Conservation (phyloP, 2,888 invertebrate species). For the Hipparchia sbordonii region DNA sequence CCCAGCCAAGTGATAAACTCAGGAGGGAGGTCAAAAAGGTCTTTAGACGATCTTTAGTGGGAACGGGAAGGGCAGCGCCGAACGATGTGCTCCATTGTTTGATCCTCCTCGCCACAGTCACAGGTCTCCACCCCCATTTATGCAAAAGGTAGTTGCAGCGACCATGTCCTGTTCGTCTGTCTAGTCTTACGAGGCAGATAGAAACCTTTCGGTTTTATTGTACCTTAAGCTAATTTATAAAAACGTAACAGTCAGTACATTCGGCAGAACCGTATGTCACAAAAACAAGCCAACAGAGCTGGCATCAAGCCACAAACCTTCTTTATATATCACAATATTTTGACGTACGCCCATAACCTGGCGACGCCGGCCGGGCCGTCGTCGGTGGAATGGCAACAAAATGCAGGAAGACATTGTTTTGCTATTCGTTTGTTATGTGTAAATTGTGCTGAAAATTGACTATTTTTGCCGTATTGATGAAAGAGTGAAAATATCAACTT, state of each 20-base stretch:
- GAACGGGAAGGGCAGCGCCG: too few relatives aligned
- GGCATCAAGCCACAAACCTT: slow-evolving; percentile 69
- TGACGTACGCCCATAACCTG: slow-evolving; percentile 63
- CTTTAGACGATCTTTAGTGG: too few relatives aligned
- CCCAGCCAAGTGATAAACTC: too few relatives aligned
- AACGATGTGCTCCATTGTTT: too few relatives aligned
- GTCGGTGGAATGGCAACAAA: slow-evolving; percentile 51
- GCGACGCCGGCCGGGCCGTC: slow-evolving; percentile 47
- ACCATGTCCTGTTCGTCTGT: too few relatives aligned
- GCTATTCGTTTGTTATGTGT: slow-evolving; percentile 10
- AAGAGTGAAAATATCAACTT: background rate
- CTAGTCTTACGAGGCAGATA: too few relatives aligned
- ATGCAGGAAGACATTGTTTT: slow-evolving; percentile 16
- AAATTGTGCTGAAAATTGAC: slow-evolving; percentile 1
- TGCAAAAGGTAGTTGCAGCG: too few relatives aligned
- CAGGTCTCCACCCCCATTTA: too few relatives aligned
- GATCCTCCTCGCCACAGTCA: too few relatives aligned
- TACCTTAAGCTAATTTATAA: background rate
- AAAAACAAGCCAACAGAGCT: slow-evolving; percentile 54
- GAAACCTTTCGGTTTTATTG: too few relatives aligned
- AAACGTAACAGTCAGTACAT: background rate
- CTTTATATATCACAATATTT: slow-evolving; percentile 77
- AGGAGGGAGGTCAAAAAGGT: too few relatives aligned
- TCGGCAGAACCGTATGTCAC: slow-evolving; percentile 48
- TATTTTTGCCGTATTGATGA: background rate